phyloP scores from a whole-genome alignment of 2,113 vertebrate species.

The Picathartes gymnocephalus region DNA sequence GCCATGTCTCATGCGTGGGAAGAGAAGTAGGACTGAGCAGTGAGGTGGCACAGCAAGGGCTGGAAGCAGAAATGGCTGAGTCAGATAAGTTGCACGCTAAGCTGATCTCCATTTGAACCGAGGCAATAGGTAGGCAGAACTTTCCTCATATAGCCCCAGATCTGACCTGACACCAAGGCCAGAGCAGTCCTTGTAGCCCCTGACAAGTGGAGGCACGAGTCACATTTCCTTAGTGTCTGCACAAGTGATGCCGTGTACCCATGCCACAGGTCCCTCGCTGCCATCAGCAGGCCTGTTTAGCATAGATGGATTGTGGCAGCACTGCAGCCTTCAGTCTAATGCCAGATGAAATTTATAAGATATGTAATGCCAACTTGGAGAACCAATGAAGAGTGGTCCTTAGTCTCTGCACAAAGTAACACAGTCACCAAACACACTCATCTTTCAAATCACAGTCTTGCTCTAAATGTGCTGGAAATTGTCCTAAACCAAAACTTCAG shows the following conservation, averaged over 20 bases:
- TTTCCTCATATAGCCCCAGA: not conserved
- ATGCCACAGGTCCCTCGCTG: not conserved
- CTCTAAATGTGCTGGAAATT: not conserved
- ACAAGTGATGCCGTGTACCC: accelerated
- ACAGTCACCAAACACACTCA: not conserved
- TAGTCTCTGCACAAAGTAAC: not conserved
- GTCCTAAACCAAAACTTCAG: not conserved
- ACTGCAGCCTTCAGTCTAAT: not conserved
- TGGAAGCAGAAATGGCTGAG: not conserved
- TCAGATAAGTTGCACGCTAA: not conserved
- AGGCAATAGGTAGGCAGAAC: not conserved
- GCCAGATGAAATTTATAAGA: not conserved
- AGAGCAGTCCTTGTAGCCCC: not conserved
- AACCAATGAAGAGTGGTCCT: not conserved
- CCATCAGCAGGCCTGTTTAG: not conserved
- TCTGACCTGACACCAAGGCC: not conserved
- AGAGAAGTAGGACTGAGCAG: not conserved
- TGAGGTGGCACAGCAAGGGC: accelerated
- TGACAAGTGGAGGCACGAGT: not conserved
- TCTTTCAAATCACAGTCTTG: not conserved
- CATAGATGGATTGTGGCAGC: not conserved
- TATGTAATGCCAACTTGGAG: not conserved
- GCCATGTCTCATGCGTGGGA: accelerated
- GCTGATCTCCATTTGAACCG: not conserved
- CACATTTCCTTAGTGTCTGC: not conserved